phyloP scores from a whole-genome alignment of 1,140 invertebrate species.

The Aphaenogaster floridana region DNA sequence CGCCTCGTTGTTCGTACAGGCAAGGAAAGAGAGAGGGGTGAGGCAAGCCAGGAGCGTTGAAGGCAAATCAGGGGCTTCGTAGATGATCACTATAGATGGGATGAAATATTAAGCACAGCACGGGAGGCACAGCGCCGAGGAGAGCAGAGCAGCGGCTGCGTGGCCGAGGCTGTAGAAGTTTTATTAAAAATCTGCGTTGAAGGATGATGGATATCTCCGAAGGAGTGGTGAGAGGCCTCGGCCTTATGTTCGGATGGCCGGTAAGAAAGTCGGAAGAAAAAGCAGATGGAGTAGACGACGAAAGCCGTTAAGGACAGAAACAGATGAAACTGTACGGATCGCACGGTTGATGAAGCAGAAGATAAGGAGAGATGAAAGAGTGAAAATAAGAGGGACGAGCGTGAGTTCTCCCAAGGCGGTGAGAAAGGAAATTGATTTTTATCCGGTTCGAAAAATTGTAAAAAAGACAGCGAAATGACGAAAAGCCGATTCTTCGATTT shows the following conservation, averaged over 20 bases:
- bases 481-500: not conserved
- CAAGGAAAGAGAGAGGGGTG: constrained; percentile 32
- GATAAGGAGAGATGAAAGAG: constrained; percentile 54
- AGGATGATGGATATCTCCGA: constrained; percentile 77
- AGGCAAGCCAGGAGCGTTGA: constrained; percentile 29
- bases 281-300: constrained; percentile 57
- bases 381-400: constrained; percentile 58
- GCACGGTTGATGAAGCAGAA: constrained; percentile 63
- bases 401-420: constrained; percentile 39
- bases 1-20: constrained; percentile 62
- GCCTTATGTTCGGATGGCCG: constrained; percentile 59
- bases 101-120: constrained; percentile 76
- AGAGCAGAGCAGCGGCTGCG: constrained; percentile 59
- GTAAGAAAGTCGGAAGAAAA: constrained; percentile 61
- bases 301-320: constrained; percentile 60
- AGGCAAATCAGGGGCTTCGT: constrained; percentile 76
- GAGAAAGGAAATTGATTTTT: constrained; percentile 52
- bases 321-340: constrained; percentile 63
- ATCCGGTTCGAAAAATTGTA: constrained; percentile 52
- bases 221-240: constrained; percentile 49
- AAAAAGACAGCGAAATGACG: constrained; percentile 24
- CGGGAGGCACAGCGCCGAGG: constrained; percentile 47
- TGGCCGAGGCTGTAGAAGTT: constrained; percentile 72
- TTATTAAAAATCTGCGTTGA: constrained; percentile 77
- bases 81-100: constrained; percentile 78